Percentiles rank a stretch among this genome's conserved stretches.
Evolutionary conservation across 2,797 vertebrate species (phyloP).

Genomic region (Decapterus maruadsi): DNA sequence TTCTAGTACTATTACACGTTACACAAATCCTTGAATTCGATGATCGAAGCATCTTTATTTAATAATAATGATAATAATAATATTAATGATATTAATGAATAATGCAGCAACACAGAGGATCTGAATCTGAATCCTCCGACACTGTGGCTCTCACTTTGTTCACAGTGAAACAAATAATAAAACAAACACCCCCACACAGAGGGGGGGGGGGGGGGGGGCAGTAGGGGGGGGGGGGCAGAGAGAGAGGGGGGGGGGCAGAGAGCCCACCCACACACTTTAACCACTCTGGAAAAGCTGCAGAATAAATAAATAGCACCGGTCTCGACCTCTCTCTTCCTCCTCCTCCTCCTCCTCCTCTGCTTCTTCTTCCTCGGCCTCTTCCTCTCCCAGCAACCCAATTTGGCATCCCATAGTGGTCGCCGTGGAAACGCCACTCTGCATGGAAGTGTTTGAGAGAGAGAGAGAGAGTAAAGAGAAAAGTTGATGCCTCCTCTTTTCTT

Average conservation of each 20-base stretch:
- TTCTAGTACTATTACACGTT: too few relatives aligned
- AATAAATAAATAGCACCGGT: slow-evolving; percentile 33
- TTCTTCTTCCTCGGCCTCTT: slow-evolving; percentile 47
- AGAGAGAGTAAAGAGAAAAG: slow-evolving; percentile 25
- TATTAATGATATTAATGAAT: too few relatives aligned
- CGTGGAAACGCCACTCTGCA: slow-evolving; percentile 66
- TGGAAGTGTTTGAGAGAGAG: slow-evolving; percentile 41
- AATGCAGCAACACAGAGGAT: not conserved
- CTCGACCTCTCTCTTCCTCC: slow-evolving; percentile 48
- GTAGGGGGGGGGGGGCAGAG: not conserved
- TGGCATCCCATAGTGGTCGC: slow-evolving; percentile 70
- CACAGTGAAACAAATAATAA: slow-evolving; percentile 21
- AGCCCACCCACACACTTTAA: slow-evolving; percentile 58
- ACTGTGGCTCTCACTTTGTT: slow-evolving; percentile 18
- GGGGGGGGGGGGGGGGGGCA: not conserved
- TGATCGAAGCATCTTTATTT: too few relatives aligned
- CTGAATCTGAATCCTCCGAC: not conserved
- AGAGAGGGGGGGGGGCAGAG: not conserved
- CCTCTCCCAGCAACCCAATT: slow-evolving; percentile 56
- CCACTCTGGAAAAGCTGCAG: slow-evolving; percentile 44
- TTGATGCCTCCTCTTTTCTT: slow-evolving; percentile 4
- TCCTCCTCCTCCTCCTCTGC: slow-evolving; percentile 46
- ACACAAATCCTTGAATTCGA: too few relatives aligned
- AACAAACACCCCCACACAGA: slow-evolving; percentile 17
- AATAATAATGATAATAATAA: too few relatives aligned